Evolutionary conservation across 2,797 vertebrate genomes (phyloP).

Genomic region (Phrynocephalus guinanensis): DNA sequence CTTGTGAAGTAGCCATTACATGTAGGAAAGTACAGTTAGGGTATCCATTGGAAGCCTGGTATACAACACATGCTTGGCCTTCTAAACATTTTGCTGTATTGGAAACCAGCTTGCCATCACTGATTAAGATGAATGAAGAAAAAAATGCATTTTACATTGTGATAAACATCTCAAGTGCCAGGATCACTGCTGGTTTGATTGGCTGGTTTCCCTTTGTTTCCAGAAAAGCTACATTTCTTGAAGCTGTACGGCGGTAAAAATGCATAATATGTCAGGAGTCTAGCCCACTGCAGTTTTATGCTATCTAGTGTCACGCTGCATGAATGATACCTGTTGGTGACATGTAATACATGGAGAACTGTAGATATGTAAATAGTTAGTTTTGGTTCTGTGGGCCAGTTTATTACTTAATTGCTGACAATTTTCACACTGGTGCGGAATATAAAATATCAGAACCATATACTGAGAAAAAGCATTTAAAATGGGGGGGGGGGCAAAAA

Average conservation of each 20-base stretch:
- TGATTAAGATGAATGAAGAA: constrained; percentile 1
- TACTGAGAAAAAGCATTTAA: background rate
- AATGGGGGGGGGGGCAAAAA: background rate
- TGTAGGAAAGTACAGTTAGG: background rate
- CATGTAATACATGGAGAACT: background rate
- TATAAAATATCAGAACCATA: background rate
- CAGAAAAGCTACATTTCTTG: background rate
- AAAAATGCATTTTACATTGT: background rate
- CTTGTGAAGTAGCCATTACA: background rate
- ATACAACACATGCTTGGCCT: constrained; percentile 1
- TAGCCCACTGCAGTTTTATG: constrained; percentile 6
- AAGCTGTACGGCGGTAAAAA: constrained; percentile 1
- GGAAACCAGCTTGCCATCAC: background rate
- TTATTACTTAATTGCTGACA: background rate
- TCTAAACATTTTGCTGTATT: background rate
- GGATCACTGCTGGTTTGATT: background rate
- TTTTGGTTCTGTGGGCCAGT: constrained; percentile 12
- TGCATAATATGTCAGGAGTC: background rate
- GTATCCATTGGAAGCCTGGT: background rate
- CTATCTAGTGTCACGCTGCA: background rate
- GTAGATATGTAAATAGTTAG: background rate
- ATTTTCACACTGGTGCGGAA: background rate
- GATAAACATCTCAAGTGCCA: background rate
- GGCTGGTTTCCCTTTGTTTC: constrained; percentile 16
- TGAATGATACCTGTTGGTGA: background rate